Evolutionary conservation across 2,888 invertebrate species (phyloP).

Genomic region (Megaustenia siamemsis): DNA sequence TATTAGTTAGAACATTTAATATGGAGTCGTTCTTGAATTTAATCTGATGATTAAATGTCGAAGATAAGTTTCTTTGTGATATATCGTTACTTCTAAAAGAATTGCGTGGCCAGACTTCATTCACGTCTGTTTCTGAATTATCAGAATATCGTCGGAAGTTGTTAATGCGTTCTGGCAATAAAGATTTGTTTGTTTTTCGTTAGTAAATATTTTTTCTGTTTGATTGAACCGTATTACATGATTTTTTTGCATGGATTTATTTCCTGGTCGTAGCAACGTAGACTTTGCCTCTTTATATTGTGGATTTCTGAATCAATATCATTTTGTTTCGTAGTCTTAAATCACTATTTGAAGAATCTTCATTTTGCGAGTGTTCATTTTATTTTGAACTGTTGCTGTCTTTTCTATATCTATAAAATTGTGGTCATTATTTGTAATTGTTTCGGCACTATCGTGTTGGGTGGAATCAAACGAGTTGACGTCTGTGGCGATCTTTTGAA

Average conservation of each 20-base stretch:
- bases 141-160: no score
- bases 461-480: neutral
- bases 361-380: neutral
- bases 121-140: no score
- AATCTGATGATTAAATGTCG: neutral
- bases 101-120: neutral
- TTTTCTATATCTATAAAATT: neutral
- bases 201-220: neutral
- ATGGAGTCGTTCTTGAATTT: neutral
- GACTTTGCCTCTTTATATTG: neutral
- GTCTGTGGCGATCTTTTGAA: neutral
- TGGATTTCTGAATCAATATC: no score
- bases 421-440: neutral
- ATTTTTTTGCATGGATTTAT: no score
- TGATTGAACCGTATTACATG: neutral
- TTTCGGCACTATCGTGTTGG: neutral
- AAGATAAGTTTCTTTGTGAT: neutral
- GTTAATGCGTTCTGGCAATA: neutral
- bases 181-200: neutral
- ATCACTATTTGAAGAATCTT: neutral
- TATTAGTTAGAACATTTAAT: neutral
- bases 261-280: no score
- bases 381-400: neutral
- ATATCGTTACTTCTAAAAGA: no score
- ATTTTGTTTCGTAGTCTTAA: neutral